Evolutionary conservation across 37 sponge, comb jelly and placozoan genomes (phyloP).

Genomic region (Diacarnus erythraeanus): DNA sequence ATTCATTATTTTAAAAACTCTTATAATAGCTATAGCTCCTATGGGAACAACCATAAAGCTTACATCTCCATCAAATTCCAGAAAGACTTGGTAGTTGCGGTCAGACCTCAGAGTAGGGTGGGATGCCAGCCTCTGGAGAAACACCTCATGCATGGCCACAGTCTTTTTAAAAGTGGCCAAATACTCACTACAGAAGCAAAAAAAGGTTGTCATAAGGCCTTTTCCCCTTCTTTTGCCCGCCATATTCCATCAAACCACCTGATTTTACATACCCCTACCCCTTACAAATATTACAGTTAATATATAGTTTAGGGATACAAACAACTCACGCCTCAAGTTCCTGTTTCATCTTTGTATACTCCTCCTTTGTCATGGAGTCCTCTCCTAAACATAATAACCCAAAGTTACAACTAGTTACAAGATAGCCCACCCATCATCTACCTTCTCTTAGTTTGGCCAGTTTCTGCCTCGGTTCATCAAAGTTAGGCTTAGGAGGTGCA

Average conservation of each 20-base stretch:
- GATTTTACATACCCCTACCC: too few relatives aligned
- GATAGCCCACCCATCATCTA: background rate
- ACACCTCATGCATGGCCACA: slow-evolving; percentile 98
- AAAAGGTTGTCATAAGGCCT: background rate
- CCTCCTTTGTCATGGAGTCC: slow-evolving; percentile 91
- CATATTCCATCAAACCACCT: too few relatives aligned
- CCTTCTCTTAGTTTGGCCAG: slow-evolving; percentile 87
- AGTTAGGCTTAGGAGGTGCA: slow-evolving; percentile 93
- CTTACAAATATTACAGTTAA: too few relatives aligned
- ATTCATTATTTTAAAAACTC: too few relatives aligned
- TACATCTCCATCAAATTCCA: slow-evolving; percentile 93
- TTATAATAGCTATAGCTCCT: too few relatives aligned
- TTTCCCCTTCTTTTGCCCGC: too few relatives aligned
- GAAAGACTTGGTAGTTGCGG: slow-evolving; percentile 85
- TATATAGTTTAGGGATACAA: too few relatives aligned
- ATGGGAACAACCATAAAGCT: too few relatives aligned
- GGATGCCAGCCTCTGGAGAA: slow-evolving; percentile 84
- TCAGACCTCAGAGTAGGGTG: slow-evolving; percentile 83
- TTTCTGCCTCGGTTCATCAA: slow-evolving; percentile 92
- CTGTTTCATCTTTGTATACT: slow-evolving; percentile 93
- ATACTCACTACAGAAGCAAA: slow-evolving; percentile 77
- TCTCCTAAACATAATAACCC: slow-evolving; percentile 55
- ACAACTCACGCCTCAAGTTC: slow-evolving; percentile 97
- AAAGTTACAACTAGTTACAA: background rate
- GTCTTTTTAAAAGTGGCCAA: slow-evolving; percentile 98